Percentiles rank a stretch among this genome's conserved stretches.
These are phyloP conservation scores for Arvicanthis niloticus DNA, from an alignment of 2,113 vertebrate species.

Conservation along the genomic window DNA sequence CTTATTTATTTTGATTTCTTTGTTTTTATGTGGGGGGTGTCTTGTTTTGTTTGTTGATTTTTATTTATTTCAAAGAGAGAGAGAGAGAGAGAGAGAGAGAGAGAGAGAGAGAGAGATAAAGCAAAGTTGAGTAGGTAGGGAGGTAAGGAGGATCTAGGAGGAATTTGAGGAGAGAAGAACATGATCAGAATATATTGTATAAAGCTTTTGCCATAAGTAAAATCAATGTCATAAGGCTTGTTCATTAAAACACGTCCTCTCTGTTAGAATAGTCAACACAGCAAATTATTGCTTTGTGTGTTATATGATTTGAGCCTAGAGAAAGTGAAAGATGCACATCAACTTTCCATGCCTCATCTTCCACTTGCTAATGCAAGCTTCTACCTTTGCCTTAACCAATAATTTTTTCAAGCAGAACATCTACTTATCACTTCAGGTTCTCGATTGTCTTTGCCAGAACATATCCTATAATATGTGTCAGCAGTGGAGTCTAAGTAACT, in stretches of 20 bases:
- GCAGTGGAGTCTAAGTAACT: background rate
- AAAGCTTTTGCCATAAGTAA: background rate
- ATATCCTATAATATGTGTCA: background rate
- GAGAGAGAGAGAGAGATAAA: too few relatives aligned
- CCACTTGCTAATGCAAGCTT: background rate
- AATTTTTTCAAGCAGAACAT: background rate
- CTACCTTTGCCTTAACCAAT: background rate
- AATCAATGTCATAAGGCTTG: background rate
- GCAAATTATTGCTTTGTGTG: background rate
- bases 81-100: too few relatives aligned
- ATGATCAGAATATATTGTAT: background rate
- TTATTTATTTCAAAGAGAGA: background rate
- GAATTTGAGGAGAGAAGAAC: background rate
- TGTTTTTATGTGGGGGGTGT: background rate
- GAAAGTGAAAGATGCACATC: background rate
- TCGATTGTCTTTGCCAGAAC: background rate
- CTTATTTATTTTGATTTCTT: background rate
- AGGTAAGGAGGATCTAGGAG: background rate
- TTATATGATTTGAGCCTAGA: background rate
- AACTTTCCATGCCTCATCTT: background rate
- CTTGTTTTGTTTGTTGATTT: background rate
- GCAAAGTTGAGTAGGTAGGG: background rate
- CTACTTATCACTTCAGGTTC: background rate
- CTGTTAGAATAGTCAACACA: background rate
- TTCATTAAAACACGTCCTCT: background rate